Conservation (phyloP, 2,888 invertebrate genomes). For the Silvanus unidentatus region DNA sequence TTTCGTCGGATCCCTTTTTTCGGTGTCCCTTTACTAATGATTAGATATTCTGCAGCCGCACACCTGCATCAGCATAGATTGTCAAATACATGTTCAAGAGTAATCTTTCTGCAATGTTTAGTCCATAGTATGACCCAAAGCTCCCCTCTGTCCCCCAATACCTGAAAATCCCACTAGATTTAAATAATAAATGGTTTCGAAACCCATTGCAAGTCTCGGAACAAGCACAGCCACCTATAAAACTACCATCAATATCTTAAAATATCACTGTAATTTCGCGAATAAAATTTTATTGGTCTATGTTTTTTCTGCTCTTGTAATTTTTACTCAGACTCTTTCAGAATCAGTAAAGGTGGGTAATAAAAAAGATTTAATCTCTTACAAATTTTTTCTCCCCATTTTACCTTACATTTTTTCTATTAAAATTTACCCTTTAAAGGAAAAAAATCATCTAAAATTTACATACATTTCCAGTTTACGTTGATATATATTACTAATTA, state of each 20-base stretch:
- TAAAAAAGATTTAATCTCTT: neutral
- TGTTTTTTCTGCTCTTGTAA: neutral
- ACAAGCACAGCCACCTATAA: conserved; percentile 4
- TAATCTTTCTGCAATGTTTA: neutral
- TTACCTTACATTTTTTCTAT: neutral
- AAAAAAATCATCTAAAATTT: too few relatives aligned
- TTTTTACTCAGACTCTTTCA: neutral
- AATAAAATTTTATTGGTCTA: conserved; percentile 5
- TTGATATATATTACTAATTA: too few relatives aligned
- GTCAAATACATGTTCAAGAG: neutral
- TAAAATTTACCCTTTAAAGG: neutral
- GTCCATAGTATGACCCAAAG: too few relatives aligned
- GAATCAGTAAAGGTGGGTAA: neutral
- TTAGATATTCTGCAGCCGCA: neutral
- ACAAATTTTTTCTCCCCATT: neutral
- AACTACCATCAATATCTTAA: conserved; percentile 7
- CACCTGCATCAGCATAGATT: conserved; percentile 1
- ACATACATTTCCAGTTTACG: too few relatives aligned
- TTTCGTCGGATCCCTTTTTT: neutral
- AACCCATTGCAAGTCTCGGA: conserved; percentile 5
- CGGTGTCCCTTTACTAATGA: neutral
- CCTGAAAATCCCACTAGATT: conserved; percentile 4
- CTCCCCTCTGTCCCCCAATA: neutral
- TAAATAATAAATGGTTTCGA: conserved; percentile 6
- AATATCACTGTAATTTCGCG: conserved; percentile 5